phyloP scores from a whole-genome alignment of 2,888 invertebrate genomes.

The Adineta ricciae region DNA sequence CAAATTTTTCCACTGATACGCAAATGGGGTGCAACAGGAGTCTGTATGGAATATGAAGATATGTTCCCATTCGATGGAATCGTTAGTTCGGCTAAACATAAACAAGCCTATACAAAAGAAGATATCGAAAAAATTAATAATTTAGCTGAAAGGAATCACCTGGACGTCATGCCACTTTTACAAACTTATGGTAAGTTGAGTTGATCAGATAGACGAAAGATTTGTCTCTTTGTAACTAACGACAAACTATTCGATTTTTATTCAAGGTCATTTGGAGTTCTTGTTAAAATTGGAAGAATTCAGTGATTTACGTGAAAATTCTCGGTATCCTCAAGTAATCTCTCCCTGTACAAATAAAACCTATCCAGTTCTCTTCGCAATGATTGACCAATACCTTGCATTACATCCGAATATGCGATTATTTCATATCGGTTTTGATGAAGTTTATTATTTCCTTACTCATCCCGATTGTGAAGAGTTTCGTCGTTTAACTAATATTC shows the following conservation, averaged over 20 bases:
- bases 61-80: constrained; percentile 68
- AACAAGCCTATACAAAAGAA: constrained; percentile 56
- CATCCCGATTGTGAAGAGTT: constrained; percentile 21
- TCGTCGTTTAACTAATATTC: not conserved
- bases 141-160: constrained; percentile 57
- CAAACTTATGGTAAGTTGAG: constrained; percentile 63
- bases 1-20: constrained; percentile 47
- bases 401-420: constrained; percentile 58
- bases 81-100: constrained; percentile 57
- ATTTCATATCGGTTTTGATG: constrained; percentile 72
- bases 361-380: constrained; percentile 40
- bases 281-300: constrained; percentile 63
- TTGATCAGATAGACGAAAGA: no score
- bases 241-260: not conserved
- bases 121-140: constrained; percentile 56
- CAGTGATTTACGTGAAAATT: constrained; percentile 60
- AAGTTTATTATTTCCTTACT: constrained; percentile 48
- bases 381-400: constrained; percentile 63
- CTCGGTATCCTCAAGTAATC: constrained; percentile 57
- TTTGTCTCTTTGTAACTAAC: no score
- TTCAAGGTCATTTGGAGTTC: constrained; percentile 66
- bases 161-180: constrained; percentile 67
- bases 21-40: constrained; percentile 60
- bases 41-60: constrained; percentile 74
- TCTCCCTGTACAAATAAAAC: constrained; percentile 58